Conservation (phyloP, 2,888 invertebrate species). For the Eupithecia dodoneata region DNA sequence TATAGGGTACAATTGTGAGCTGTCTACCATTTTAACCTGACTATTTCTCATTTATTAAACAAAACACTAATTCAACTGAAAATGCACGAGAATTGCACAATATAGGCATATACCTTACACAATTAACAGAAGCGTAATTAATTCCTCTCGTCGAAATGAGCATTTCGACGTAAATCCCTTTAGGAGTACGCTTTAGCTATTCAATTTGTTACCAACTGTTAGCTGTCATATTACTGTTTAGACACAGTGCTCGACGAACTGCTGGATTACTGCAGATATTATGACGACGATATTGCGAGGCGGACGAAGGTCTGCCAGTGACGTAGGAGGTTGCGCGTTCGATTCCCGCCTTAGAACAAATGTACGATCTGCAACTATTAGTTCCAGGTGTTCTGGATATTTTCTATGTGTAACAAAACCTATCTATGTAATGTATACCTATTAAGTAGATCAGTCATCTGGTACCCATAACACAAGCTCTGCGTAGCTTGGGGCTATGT, state of each 20-base stretch:
- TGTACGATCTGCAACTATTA: too few relatives aligned
- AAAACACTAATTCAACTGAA: not conserved
- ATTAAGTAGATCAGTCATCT: too few relatives aligned
- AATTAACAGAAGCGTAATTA: slow-evolving; percentile 26
- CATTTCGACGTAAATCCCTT: slow-evolving; percentile 46
- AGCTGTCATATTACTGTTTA: slow-evolving; percentile 43
- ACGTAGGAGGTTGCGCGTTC: too few relatives aligned
- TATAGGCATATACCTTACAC: not conserved
- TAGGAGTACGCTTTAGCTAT: slow-evolving; percentile 43
- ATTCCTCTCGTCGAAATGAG: slow-evolving; percentile 35
- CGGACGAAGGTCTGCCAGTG: too few relatives aligned
- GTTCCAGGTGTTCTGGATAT: too few relatives aligned
- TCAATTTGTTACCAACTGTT: slow-evolving; percentile 42
- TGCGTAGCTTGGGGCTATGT: too few relatives aligned
- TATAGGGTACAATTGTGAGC: too few relatives aligned
- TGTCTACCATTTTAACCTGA: not conserved
- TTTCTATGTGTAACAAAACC: too few relatives aligned
- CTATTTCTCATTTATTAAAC: not conserved
- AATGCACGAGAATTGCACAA: slow-evolving; percentile 4
- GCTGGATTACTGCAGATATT: slow-evolving; percentile 1
- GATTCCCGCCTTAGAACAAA: too few relatives aligned
- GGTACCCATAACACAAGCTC: too few relatives aligned
- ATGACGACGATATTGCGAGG: too few relatives aligned
- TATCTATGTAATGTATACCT: too few relatives aligned
- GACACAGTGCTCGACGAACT: slow-evolving; percentile 16